phyloP scores from a whole-genome alignment of 2,797 vertebrate genomes.

The Enteromius unitaeniatus region DNA sequence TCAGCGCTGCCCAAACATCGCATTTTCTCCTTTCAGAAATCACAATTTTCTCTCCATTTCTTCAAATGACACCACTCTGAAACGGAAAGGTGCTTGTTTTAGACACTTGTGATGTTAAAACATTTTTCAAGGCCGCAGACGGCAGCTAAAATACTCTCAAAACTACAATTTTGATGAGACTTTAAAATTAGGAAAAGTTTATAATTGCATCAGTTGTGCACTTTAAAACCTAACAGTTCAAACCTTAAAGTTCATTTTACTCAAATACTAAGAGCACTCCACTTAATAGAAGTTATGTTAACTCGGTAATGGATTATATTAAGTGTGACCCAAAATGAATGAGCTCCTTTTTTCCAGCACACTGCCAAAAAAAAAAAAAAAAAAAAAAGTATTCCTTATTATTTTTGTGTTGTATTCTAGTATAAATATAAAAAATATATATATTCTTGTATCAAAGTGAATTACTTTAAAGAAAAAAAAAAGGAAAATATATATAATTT shows the following conservation, averaged over 20 bases:
- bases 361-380: no score
- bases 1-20: constrained; percentile 6
- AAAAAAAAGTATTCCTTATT: no score
- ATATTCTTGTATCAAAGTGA: no score
- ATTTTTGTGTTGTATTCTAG: no score
- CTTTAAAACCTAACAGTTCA: not conserved
- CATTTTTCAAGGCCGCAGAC: not conserved
- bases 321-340: not conserved
- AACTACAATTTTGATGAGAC: not conserved
- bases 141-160: not conserved
- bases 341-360: not conserved
- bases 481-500: no score
- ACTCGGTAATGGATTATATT: not conserved
- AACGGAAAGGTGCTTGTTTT: not conserved
- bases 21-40: constrained; percentile 36
- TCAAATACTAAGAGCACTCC: not conserved
- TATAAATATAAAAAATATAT: no score
- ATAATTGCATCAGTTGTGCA: not conserved
- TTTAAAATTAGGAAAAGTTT: not conserved
- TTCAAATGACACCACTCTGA: constrained; percentile 5
- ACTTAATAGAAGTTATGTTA: not conserved
- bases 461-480: no score
- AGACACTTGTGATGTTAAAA: not conserved
- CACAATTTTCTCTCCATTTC: constrained; percentile 41
- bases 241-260: not conserved